Evolutionary conservation across 1,140 invertebrate species (phyloP).

Genomic region (Lordiphosa collinella): DNA sequence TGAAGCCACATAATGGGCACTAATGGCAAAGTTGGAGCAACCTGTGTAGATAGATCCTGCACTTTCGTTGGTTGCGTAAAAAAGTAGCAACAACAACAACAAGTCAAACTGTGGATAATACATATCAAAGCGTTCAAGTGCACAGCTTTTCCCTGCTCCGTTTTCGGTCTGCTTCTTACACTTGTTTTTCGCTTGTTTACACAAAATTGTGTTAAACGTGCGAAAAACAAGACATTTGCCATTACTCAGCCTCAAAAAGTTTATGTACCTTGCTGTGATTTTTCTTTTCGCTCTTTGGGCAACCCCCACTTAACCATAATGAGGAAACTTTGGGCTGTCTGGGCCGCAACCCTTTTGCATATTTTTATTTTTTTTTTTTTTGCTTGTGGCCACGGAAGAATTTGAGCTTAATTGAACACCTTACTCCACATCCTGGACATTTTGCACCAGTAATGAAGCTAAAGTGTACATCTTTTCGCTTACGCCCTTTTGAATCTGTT

Average conservation of each 20-base stretch:
- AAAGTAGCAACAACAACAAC: not conserved
- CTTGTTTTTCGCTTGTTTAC: constrained; percentile 26
- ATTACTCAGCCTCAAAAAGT: constrained; percentile 42
- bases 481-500: constrained; percentile 22
- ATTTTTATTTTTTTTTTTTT: not conserved
- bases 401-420: constrained; percentile 57
- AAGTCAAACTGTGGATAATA: too few relatives aligned
- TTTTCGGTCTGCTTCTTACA: not conserved
- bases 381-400: constrained; percentile 16
- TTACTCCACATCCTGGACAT: constrained; percentile 15
- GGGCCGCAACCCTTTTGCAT: constrained; percentile 35
- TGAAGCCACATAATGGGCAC: constrained; percentile 26
- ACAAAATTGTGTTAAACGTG: constrained; percentile 71
- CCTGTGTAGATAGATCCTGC: constrained; percentile 7
- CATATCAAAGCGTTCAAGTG: constrained; percentile 4
- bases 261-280: constrained; percentile 28
- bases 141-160: constrained; percentile 4
- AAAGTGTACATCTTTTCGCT: constrained; percentile 25
- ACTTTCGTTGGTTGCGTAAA: constrained; percentile 10
- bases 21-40: constrained; percentile 28
- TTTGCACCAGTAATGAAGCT: constrained; percentile 63
- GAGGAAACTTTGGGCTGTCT: constrained; percentile 40
- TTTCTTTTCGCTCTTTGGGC: constrained; percentile 1
- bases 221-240: constrained; percentile 65
- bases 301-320: constrained; percentile 56